Evolutionary conservation across 30 jellyfish, hydroid and myxozoan genomes (phyloP).

Genomic region (Hydractinia echinata): DNA sequence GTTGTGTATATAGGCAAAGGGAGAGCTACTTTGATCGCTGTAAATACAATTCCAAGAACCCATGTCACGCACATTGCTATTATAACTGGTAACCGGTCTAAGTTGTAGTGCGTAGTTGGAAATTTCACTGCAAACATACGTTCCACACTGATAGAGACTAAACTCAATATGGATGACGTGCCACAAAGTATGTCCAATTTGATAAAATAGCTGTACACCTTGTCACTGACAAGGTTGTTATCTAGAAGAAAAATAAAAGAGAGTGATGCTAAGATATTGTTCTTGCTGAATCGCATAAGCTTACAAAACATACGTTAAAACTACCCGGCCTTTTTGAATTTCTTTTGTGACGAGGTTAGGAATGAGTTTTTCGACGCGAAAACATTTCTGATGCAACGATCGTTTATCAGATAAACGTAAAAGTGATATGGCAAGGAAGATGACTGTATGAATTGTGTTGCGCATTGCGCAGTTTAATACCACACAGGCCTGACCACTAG

Average conservation of each 20-base stretch:
- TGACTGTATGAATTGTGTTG: too few relatives aligned
- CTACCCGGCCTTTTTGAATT: neutral
- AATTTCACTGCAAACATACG: constrained; percentile 34
- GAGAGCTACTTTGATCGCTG: constrained; percentile 1
- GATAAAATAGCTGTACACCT: constrained; percentile 22
- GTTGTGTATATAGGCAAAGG: constrained; percentile 8
- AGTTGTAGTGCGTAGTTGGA: constrained; percentile 32
- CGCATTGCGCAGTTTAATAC: too few relatives aligned
- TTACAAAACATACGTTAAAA: neutral
- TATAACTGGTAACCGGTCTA: constrained; percentile 18
- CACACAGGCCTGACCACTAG: too few relatives aligned
- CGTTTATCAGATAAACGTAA: too few relatives aligned
- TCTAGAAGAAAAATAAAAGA: too few relatives aligned
- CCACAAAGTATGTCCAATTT: constrained; percentile 71
- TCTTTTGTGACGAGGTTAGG: neutral
- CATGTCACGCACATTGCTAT: constrained; percentile 26
- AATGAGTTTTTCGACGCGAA: too few relatives aligned
- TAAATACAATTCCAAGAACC: constrained; percentile 20
- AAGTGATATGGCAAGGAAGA: too few relatives aligned
- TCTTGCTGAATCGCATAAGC: too few relatives aligned
- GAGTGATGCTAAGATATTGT: too few relatives aligned
- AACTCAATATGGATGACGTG: constrained; percentile 55
- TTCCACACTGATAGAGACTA: constrained; percentile 34
- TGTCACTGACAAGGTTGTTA: neutral
- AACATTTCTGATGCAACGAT: too few relatives aligned